Evolutionary conservation across 2,113 vertebrate genomes (phyloP).

Genomic region (Dicaeum eximium): DNA sequence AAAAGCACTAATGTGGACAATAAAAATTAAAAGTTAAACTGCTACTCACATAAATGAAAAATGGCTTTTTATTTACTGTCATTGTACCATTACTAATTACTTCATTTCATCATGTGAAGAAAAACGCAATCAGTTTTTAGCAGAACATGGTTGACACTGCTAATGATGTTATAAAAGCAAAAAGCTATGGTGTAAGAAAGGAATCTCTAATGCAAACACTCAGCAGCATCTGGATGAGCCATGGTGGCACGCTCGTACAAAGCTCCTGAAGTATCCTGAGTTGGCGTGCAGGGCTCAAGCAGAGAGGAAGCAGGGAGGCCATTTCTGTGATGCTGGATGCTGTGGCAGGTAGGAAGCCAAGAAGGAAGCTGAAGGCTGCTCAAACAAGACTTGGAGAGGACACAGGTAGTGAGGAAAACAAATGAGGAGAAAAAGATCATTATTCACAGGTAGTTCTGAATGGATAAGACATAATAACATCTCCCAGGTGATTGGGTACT

Average conservation of each 20-base stretch:
- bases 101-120: neutral
- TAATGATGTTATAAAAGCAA: neutral
- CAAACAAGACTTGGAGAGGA: neutral
- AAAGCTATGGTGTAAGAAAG: neutral
- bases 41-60: neutral
- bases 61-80: neutral
- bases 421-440: neutral
- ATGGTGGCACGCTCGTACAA: neutral
- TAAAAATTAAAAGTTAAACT: neutral
- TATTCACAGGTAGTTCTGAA: neutral
- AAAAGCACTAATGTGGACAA: neutral
- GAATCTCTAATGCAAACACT: neutral
- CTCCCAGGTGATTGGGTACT: neutral
- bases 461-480: fast-evolving
- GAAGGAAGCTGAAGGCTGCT: neutral
- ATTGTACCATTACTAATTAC: neutral
- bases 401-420: neutral
- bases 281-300: neutral
- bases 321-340: fast-evolving
- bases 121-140: neutral
- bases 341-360: neutral
- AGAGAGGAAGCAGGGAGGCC: neutral
- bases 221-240: neutral
- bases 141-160: neutral
- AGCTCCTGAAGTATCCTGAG: neutral